Percentiles rank a stretch among this genome's conserved stretches.
phyloP scores from a whole-genome alignment of 2,113 vertebrate species.

The Telmatochromis sp. region DNA sequence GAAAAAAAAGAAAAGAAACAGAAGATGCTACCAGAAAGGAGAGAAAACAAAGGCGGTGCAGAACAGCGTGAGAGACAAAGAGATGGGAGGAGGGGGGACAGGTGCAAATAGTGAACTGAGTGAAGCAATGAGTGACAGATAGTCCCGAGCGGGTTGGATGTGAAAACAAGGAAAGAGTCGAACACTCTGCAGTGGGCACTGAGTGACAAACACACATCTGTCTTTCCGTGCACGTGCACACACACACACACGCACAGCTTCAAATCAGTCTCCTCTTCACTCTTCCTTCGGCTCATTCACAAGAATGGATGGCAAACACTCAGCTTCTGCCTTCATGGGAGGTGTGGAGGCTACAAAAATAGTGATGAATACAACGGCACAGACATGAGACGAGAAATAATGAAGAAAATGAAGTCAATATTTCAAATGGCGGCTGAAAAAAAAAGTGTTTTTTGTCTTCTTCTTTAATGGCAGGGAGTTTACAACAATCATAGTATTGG shows the following conservation, averaged over 20 bases:
- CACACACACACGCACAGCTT: neutral
- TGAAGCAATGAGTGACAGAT: conserved; percentile 55
- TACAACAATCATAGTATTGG: conserved; percentile 12
- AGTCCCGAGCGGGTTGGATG: conserved; percentile 21
- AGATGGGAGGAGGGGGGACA: conserved; percentile 17
- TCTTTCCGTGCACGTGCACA: neutral
- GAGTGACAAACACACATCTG: neutral
- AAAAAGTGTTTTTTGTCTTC: neutral
- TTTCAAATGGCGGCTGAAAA: neutral
- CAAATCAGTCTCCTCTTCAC: neutral
- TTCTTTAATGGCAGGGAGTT: conserved; percentile 16
- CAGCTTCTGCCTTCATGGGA: neutral
- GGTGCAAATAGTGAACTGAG: conserved; percentile 46
- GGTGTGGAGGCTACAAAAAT: conserved; percentile 3
- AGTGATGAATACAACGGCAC: conserved; percentile 1
- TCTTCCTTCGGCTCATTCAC: conserved; percentile 27
- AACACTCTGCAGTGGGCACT: neutral
- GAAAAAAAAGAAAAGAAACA: neutral
- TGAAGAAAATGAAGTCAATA: conserved; percentile 5
- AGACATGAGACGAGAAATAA: neutral
- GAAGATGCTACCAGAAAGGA: neutral
- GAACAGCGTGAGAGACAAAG: conserved; percentile 26
- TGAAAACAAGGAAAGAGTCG: conserved; percentile 30
- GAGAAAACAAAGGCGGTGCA: conserved; percentile 7
- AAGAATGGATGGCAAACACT: conserved; percentile 3